Conservation (phyloP, 2,888 invertebrate genomes). For the Athrips mouffetella region DNA sequence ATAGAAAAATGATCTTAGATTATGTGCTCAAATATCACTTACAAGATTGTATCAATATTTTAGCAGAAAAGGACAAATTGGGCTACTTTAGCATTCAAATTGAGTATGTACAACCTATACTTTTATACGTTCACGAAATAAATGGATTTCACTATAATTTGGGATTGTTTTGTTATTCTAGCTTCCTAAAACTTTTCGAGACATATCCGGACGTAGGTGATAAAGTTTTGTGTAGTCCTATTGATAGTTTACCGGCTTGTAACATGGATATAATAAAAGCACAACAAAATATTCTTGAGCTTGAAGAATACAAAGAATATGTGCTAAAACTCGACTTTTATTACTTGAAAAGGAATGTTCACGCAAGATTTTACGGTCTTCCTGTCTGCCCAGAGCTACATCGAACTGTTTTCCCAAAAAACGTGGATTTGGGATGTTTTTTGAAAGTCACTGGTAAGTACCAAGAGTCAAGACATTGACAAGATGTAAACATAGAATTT, state of each 20-base stretch:
- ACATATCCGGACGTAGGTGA: conserved; percentile 82
- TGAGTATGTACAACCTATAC: conserved; percentile 75
- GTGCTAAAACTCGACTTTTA: conserved; percentile 46
- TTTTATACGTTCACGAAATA: neutral
- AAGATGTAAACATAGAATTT: too few species aligned
- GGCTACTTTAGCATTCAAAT: conserved; percentile 83
- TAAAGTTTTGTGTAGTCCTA: conserved; percentile 81
- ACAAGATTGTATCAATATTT: conserved; percentile 79
- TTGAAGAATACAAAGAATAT: conserved; percentile 50
- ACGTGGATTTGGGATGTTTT: conserved; percentile 84
- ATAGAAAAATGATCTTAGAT: conserved; percentile 57
- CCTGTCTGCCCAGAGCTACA: conserved; percentile 84
- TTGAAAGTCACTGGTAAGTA: conserved; percentile 83
- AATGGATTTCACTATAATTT: neutral
- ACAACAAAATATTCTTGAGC: conserved; percentile 76
- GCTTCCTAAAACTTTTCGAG: conserved; percentile 85
- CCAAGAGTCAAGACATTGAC: too few species aligned
- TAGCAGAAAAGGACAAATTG: conserved; percentile 77
- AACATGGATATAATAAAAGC: conserved; percentile 79
- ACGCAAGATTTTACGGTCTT: conserved; percentile 82
- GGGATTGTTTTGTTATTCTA: conserved; percentile 51
- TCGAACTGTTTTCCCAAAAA: conserved; percentile 82
- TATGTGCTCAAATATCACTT: conserved; percentile 80
- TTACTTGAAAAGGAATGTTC: conserved; percentile 80
- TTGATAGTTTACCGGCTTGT: conserved; percentile 80